Base-by-base conservation (phyloP, 2,797 vertebrate genomes). In the Aratinga solstitialis region DNA sequence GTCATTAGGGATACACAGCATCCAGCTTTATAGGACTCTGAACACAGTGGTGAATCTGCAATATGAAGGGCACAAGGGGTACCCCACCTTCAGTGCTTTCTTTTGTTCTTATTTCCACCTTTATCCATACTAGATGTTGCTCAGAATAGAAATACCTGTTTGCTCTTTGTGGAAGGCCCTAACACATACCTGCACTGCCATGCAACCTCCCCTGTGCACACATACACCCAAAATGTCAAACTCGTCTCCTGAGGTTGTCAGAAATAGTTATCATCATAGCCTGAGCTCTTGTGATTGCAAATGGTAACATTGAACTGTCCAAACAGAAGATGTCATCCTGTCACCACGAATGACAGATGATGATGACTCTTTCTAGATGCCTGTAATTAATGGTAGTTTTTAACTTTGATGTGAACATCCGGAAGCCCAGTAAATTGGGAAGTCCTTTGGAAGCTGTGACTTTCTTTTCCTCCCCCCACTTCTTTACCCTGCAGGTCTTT, bases 241-340 rank as follows among this genome's bases (percentile, higher is more conserved):
- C 73, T 76, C 86, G 11, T 84, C 68, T 87, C 78, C 82, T 0
- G 0, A 62, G 90, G 54, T 51, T 95, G 96, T 97, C 96, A 96
- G 88, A 69, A 89, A 54, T 5, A 78, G 90, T 96, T 91, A 91
- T 15, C 71, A 12, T 34, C 66, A 34, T 4, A 80, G 86, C 56
- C 88, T 59, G 68, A 66, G 88, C 83, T 87, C 78, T 21, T 34
- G 65, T 89, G 84, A 80, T 80, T 58, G 34, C 0, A 0, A 95
- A 82, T 53, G 74, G 80, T 77, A 91, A 89, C 34, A 67, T 47
- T 51, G 91, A 96, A 92, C 83, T 75, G 19, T 85, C 86, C 90
- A 92, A 95, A 94, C 75, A 80, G 88, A 88, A 95, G 66, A 92
- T 96, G 93, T 95, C 96, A 95, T 92, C 40, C 94, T 95, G 94